Evolutionary conservation across 1,140 invertebrate genomes (phyloP).

Genomic region (Drosophila bocqueti): DNA sequence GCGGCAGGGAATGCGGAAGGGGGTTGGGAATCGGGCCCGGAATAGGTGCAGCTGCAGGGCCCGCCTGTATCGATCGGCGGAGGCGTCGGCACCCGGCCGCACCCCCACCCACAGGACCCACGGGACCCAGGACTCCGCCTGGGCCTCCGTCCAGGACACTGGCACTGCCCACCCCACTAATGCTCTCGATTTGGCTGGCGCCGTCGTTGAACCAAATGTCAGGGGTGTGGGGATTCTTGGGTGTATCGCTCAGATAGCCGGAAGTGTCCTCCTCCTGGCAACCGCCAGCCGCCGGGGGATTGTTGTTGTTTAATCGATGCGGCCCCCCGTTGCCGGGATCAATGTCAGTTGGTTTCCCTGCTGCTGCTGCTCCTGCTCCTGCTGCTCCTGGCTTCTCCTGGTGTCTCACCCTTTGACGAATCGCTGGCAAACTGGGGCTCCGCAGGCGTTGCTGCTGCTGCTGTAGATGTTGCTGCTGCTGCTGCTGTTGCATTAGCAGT

Average conservation of each 20-base stretch:
- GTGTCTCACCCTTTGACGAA: constrained; percentile 66
- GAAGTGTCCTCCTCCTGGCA: constrained; percentile 88
- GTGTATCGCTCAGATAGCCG: constrained; percentile 89
- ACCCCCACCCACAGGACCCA: constrained; percentile 17
- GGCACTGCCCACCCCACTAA: constrained; percentile 67
- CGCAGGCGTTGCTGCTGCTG: constrained; percentile 60
- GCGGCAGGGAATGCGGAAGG: constrained; percentile 10
- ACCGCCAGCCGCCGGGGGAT: constrained; percentile 55
- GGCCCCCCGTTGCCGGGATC: constrained; percentile 66
- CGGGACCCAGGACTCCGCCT: constrained; percentile 12
- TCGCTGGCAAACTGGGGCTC: constrained; percentile 82
- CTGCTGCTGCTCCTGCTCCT: constrained; percentile 10
- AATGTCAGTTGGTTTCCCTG: constrained; percentile 57
- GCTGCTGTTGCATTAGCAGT: constrained; percentile 37
- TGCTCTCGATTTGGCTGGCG: constrained; percentile 77
- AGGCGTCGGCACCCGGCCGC: constrained; percentile 54
- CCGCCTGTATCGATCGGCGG: constrained; percentile 67
- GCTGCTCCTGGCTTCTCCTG: constrained; percentile 39
- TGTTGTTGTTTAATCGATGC: constrained; percentile 69
- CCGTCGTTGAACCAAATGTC: constrained; percentile 84
- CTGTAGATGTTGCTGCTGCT: constrained; percentile 17
- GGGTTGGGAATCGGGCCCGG: constrained; percentile 24
- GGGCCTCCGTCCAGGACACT: constrained; percentile 51
- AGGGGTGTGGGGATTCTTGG: constrained; percentile 84
- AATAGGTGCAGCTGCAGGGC: constrained; percentile 27